Evolutionary conservation across 2,797 vertebrate species (phyloP), one percentile per base, ranked within the genome.

Genomic region (Phalloptychus januarius): DNA sequence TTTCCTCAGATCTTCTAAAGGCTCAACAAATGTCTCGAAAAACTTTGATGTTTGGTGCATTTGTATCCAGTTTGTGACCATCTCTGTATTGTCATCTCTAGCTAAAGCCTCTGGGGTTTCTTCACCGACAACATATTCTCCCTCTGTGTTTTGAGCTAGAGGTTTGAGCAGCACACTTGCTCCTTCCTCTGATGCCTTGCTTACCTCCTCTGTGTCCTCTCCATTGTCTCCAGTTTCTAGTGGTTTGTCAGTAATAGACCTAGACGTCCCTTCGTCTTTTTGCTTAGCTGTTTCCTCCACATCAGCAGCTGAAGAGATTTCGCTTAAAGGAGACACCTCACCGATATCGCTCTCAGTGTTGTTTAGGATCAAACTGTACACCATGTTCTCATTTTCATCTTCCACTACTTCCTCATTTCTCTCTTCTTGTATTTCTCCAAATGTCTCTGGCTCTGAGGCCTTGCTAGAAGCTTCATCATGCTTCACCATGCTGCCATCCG

Each of bases 21-120:
- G 95, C 76, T 96, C 95, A 0, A 94, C 88, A 77, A 94, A 96
- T 0, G 86, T 96, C 91, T 96, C 92, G 40, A 96, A 96, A 71
- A 79, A 94, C 78, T 87, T 95, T 20, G 95, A 93, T 0, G 85
- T 77, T 77, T 95, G 94, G 84, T 96, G 95, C 77, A 87, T 69
- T 67, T 86, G 94, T 4, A 96, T 89, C 95, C 95, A 96, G 91
- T 92, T 96, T 8, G 88, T 92, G 46, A 96, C 95, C 3, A 96
- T 83, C 77, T 95, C 94, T 0, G 83, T 80, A 46, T 78, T 94
- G 87, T 92, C 87, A 63, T 87, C 89, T 80, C 36, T 74, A 1
- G 72, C 86, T n/a, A 93, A 79, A 58, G 50, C 81, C 20, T 92
- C 80, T 40, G 89, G 86, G 61, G 79, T 89, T 52, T 84, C 87